Evolutionary conservation across 2,888 invertebrate genomes (phyloP), one percentile per base, ranked within the genome.

Genomic region (Teleogryllus oceanicus): DNA sequence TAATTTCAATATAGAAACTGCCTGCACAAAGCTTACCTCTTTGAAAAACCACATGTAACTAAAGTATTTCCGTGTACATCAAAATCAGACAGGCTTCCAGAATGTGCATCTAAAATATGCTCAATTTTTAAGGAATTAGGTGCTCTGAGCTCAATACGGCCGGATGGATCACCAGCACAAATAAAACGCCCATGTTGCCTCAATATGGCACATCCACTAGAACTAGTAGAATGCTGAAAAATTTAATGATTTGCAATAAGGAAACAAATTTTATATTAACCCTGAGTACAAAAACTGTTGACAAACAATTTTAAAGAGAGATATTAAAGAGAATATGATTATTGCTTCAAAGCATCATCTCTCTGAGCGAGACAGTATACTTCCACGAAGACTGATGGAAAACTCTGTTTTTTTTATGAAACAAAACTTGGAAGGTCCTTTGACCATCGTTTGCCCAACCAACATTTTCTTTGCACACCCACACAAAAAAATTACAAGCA

Each of bases 11-110:
- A 11, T 13, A 24, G 11, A 13, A 20, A 24, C 37, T 76, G n/a
- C 11, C 5, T 37, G 24, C 10, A 76, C 11, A 21, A 8, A 75
- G 80, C 88, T 87, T 85, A 95, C 95, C 94, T 92, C 84, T 93
- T 93, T 80, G 96, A 95, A 85, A 96, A 97, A 50, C 99, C 99
- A 88, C 98, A 98, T 0, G 97, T 97, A 80, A 99, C 95, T 37
- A 99, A 89, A 84, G 96, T 90, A 88, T 98, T 97, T 37, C 97
- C 98, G 87, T 97, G 96, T 83, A 98, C 94, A 87, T 99, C 99
- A 87, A 99, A 94, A 87, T 99, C 99, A 11, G 96, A 96, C 18
- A 99, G 89, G 82, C 95, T 95, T 62, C 96, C 97, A 1, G 93
- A 91, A 86, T 98, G 98, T 0, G 97, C 96, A 84, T 94, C 93